Conservation (phyloP, 2,888 invertebrate species). For the Hofmannophila pseudospretella region DNA sequence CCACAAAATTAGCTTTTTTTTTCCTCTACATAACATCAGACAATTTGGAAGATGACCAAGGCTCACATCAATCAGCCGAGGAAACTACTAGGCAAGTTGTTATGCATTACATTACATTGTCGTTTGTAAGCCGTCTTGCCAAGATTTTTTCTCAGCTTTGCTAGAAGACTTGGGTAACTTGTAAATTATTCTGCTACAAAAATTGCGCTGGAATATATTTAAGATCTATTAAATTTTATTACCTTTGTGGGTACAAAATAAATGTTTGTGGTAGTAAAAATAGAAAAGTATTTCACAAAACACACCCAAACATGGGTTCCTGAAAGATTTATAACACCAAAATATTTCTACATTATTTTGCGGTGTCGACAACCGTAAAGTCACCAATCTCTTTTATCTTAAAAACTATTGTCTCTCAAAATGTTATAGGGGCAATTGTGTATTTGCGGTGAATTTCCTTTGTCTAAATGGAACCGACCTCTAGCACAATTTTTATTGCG, state of each 20-base stretch:
- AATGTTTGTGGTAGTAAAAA: no score
- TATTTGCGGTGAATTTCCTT: constrained; percentile 61
- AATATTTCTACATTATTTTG: constrained; percentile 39
- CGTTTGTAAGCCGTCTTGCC: constrained; percentile 5
- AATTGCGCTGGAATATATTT: no score
- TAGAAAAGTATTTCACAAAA: no score
- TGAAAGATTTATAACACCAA: constrained; percentile 36
- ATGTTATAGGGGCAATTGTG: constrained; percentile 57
- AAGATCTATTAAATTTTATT: no score
- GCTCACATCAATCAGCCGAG: constrained; percentile 4
- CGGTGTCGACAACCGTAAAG: constrained; percentile 58
- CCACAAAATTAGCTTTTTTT: background rate
- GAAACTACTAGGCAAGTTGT: constrained; percentile 3
- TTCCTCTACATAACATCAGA: background rate
- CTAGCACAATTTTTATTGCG: constrained; percentile 45
- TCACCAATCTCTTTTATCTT: constrained; percentile 31
- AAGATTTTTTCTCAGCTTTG: constrained; percentile 1
- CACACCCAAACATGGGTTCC: constrained; percentile 12
- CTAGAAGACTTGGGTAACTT: background rate
- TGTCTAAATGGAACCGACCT: constrained; percentile 40
- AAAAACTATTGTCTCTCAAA: constrained; percentile 47
- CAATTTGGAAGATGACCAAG: constrained; percentile 10
- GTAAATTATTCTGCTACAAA: no score
- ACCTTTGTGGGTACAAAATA: no score
- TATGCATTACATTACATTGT: constrained; percentile 8